These are phyloP conservation scores for Drepana arcuata DNA, from an alignment of 1,140 invertebrate species.

Conservation along the genomic window DNA sequence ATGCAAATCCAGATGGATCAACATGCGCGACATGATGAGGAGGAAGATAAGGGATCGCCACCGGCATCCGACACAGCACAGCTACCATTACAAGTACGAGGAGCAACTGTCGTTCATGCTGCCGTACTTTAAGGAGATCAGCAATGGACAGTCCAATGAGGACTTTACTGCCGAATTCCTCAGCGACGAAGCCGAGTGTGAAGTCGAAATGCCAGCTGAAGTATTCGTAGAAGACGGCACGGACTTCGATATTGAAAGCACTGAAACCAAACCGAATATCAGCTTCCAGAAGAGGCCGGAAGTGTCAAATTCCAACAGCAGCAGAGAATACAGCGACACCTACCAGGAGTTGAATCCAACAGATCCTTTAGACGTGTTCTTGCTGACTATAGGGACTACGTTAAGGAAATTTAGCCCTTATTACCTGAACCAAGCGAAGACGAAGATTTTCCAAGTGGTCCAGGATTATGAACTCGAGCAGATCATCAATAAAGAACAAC, in stretches of 20 bases:
- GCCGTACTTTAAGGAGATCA: conserved; percentile 42
- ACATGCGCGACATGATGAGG: conserved; percentile 56
- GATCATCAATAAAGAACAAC: conserved; percentile 45
- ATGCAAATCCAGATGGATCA: conserved; percentile 52
- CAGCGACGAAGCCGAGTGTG: conserved; percentile 25
- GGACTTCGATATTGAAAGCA: conserved; percentile 20
- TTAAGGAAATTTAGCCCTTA: conserved; percentile 52
- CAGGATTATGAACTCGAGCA: conserved; percentile 59
- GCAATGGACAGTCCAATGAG: conserved; percentile 17
- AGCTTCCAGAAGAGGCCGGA: conserved; percentile 14
- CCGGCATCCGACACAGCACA: conserved; percentile 25
- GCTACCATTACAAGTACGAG: conserved; percentile 53
- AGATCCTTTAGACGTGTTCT: conserved; percentile 48
- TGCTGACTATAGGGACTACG: conserved; percentile 48
- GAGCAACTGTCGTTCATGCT: conserved; percentile 44
- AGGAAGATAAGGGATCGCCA: conserved; percentile 35
- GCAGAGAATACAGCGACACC: too few species aligned
- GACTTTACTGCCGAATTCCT: conserved; percentile 34
- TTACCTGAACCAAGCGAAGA: conserved; percentile 56
- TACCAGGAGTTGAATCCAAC: conserved; percentile 37
- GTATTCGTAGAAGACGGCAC: conserved; percentile 22
- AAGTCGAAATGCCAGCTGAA: conserved; percentile 26
- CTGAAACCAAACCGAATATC: conserved; percentile 31
- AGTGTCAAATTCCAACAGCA: too few species aligned
- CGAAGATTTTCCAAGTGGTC: conserved; percentile 56